Evolutionary conservation across 2,797 vertebrate genomes (phyloP), one percentile per base, ranked within the genome.

Genomic region (Sebastes kiyomatsui): DNA sequence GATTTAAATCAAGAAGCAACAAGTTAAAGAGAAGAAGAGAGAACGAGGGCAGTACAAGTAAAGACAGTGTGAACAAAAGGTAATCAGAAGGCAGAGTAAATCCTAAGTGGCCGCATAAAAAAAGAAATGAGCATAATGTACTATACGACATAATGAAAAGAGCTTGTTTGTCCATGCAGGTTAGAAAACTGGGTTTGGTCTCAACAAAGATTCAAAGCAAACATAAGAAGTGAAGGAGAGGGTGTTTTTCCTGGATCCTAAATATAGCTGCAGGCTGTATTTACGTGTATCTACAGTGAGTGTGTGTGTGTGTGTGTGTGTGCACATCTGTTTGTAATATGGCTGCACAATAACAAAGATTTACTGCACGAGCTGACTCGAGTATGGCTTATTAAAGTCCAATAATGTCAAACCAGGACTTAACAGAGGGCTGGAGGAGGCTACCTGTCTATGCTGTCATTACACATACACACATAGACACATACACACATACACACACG

Each of bases 321-420:
- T 0, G 14, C 69, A 90, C 87, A 92, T 93, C 87, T 94, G 91
- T 79, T 88, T 86, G 84, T 84, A 86, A 93, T 91, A 87, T 78
- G 77, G 81, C 83, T 72, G 82, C 82, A 88, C 75, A 81, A 88
- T 80, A 73, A 82, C 85, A 90, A 75, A 88, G 88, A 93, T 90
- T 91, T 87, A 90, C 71, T 55, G 69, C 88, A 80, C 67, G 72
- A 82, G 75, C 84, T 58, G 75, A 89, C 84, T 85, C 32, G 12
- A 84, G 62, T 77, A 20, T 28, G 59, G 73, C 81, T 91, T 90
- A 93, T 93, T 92, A 88, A 75, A 83, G 55, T 71, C 69, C 74
- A 87, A 85, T 85, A 79, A 86, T 86, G 89, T 88, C 85, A 85
- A 84, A 83, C 77, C 72, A 75, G 82, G 77, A 79, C 61, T 91